phyloP scores from a whole-genome alignment of 2,797 vertebrate species.

The Megaceryle alcyon region DNA sequence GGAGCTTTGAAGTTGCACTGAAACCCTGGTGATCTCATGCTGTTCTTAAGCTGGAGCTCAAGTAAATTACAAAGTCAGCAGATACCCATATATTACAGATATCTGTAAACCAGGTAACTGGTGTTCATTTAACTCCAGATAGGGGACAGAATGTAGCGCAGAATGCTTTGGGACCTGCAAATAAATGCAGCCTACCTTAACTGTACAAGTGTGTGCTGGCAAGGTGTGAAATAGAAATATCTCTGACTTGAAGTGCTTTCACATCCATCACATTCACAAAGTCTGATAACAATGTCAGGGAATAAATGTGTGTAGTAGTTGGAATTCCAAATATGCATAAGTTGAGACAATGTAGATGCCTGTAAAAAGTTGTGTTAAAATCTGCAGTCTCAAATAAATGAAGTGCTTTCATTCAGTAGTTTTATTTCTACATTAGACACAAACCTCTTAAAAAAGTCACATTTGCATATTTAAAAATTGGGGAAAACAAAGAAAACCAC shows the following conservation, averaged over 20 bases:
- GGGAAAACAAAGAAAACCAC: neutral
- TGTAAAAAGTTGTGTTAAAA: neutral
- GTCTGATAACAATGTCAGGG: neutral
- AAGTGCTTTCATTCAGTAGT: neutral
- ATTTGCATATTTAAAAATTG: neutral
- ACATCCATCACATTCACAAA: neutral
- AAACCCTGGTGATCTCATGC: neutral
- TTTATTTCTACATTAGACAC: neutral
- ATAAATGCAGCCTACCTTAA: neutral
- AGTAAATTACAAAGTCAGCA: neutral
- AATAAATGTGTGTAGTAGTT: neutral
- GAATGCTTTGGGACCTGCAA: neutral
- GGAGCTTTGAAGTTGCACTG: constrained; percentile 36
- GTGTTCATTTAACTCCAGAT: neutral
- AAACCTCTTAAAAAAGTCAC: neutral
- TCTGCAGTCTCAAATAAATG: neutral
- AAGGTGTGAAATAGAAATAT: neutral
- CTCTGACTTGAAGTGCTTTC: neutral
- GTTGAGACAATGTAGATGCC: neutral
- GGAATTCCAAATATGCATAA: neutral
- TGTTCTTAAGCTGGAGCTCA: neutral
- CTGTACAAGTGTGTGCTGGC: neutral
- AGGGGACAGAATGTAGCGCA: neutral
- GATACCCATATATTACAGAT: no score
- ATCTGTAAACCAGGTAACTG: neutral